Evolutionary conservation across 2,888 invertebrate species (phyloP), one percentile per base, ranked within the genome.

Genomic region (Panopea generosa): DNA sequence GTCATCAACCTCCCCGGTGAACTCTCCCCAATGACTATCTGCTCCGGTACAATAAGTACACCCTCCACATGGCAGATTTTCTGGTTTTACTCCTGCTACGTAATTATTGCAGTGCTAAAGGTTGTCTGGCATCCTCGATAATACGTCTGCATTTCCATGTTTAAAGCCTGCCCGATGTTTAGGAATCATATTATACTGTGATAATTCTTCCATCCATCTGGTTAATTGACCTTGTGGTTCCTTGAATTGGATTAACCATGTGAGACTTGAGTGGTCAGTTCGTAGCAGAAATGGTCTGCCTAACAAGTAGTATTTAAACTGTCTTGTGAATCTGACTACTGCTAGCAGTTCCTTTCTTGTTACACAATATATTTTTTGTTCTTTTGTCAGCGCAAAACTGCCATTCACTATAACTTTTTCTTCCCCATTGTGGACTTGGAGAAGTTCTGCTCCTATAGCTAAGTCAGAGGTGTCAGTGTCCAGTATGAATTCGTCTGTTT

Each of bases 371-470:
- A 52, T 20, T 2, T 38, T n/a, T 24, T 83, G 75, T 20, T 61
- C 65, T n/a, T 18, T 24, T 1, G 67, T 33, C n/a, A 83, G 22
- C 3, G 65, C n/a, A n/a, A 45, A 56, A 33, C 57, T 59, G 11
- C 57, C 62, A 38, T 75, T 81, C 2, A 57, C 47, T 40, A 81
- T 74, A 2, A 82, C 77, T 29, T 33, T 43, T 45, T 66, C 63
- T n/a, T 16, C 9, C 0, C 65, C 77, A 14, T 68, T 18, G 26
- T 75, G 75, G 2, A 75, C 38, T 26, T 83, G 80, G 16, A 47
- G 29, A n/a, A 80, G 18, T n/a, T 52, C 77, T 0, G 71, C 75
- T 6, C 75, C 75, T 26, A 82, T 72, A 11, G 76, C 76, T 1
- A n/a, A 24, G 18, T 76, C 50, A 2, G 71, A 69, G 14, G 73